A percentile compares a stretch with the other conserved stretches of the same genome.
These are phyloP conservation scores for Strigamia maritima DNA, from an alignment of 2,888 invertebrate genomes.

Conservation along the genomic window DNA sequence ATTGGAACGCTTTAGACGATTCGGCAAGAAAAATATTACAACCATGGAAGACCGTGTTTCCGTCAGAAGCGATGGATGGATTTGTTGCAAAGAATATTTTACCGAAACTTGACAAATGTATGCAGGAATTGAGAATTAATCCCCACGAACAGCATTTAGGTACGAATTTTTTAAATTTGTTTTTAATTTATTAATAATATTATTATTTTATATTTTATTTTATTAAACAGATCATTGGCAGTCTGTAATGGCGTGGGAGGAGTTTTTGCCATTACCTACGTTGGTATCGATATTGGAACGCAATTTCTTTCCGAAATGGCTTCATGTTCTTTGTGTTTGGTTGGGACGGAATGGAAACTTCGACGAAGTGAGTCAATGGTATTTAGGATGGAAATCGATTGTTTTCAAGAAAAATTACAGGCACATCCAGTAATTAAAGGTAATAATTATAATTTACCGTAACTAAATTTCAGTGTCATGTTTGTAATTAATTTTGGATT, in stretches of 20 bases:
- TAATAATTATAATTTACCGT: constrained; percentile 45
- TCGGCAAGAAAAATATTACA: constrained; percentile 87
- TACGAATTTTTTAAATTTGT: constrained; percentile 46
- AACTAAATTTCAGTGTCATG: neutral
- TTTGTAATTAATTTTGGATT: constrained; percentile 33
- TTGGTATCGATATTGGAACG: constrained; percentile 80
- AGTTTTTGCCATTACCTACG: constrained; percentile 71
- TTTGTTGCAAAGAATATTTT: constrained; percentile 82
- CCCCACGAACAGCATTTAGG: constrained; percentile 70
- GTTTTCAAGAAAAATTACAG: constrained; percentile 56
- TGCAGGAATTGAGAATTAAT: constrained; percentile 66
- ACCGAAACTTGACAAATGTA: constrained; percentile 73
- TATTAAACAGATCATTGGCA: constrained; percentile 84
- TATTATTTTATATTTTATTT: constrained; percentile 42
- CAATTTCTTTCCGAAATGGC: constrained; percentile 89
- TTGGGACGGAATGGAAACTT: constrained; percentile 85
- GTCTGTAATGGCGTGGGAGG: constrained; percentile 92
- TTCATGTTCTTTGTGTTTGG: constrained; percentile 69
- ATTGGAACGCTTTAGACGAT: constrained; percentile 92
- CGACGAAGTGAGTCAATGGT: constrained; percentile 86
- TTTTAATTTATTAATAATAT: constrained; percentile 31
- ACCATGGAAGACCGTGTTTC: constrained; percentile 82
- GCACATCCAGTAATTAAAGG: constrained; percentile 60
- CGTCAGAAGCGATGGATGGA: constrained; percentile 70
- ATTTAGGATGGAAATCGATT: constrained; percentile 63